phyloP scores from a whole-genome alignment of 1,140 invertebrate species.

The Pararge aegeria region DNA sequence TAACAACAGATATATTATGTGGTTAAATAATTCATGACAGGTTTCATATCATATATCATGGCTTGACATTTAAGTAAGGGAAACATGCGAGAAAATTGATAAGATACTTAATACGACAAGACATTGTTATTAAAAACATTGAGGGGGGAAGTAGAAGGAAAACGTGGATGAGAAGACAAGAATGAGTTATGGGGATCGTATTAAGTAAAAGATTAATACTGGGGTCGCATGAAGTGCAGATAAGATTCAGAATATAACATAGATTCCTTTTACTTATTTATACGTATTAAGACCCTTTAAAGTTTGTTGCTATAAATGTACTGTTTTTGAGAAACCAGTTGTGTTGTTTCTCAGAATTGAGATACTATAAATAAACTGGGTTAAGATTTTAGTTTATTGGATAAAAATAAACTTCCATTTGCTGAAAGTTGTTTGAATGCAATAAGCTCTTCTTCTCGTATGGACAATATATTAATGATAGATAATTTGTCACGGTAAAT shows the following conservation, averaged over 20 bases:
- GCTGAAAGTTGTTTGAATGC: too few relatives aligned
- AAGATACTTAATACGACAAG: background rate
- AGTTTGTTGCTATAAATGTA: background rate
- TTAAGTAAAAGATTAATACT: background rate
- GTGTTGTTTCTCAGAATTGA: too few relatives aligned
- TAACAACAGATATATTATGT: too few relatives aligned
- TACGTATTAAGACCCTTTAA: too few relatives aligned
- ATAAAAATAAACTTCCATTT: too few relatives aligned
- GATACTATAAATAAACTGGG: too few relatives aligned
- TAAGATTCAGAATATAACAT: background rate
- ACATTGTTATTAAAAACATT: background rate
- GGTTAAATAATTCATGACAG: background rate
- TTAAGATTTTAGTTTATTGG: too few relatives aligned
- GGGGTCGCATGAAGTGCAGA: background rate
- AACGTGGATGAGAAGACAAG: background rate
- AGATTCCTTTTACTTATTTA: too few relatives aligned
- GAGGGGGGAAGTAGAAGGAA: background rate
- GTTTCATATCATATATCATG: background rate
- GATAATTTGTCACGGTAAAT: too few relatives aligned
- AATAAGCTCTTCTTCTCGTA: too few relatives aligned
- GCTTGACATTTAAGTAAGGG: background rate
- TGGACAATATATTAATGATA: too few relatives aligned
- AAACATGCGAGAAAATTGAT: background rate
- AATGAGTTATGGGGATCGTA: background rate
- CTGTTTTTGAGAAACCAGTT: too few relatives aligned